Conservation (phyloP, 2,888 invertebrate genomes). For the Argyresthia albistria region DNA sequence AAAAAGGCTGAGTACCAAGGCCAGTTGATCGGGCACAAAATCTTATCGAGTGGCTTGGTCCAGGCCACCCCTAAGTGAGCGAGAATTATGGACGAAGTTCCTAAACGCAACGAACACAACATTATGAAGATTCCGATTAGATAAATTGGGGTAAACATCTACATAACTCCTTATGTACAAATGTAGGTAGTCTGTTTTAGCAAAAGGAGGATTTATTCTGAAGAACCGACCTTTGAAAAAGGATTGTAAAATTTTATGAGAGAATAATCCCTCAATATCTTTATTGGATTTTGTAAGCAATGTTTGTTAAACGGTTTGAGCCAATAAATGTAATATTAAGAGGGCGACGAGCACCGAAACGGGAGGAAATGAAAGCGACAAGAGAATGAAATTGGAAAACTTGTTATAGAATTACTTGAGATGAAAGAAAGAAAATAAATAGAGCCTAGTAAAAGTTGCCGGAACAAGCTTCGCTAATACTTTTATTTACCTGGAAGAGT, state of each 20-base stretch:
- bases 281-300: slow-evolving; percentile 59
- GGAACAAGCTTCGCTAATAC: slow-evolving; percentile 17
- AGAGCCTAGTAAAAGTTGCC: slow-evolving; percentile 42
- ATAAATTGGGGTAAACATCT: slow-evolving; percentile 47
- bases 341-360: slow-evolving; percentile 41
- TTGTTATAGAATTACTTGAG: slow-evolving; percentile 64
- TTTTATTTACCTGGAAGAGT: slow-evolving; percentile 11
- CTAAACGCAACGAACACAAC: slow-evolving; percentile 44
- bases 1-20: slow-evolving; percentile 47
- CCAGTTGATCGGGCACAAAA: slow-evolving; percentile 46
- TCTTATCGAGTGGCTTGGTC: slow-evolving; percentile 55
- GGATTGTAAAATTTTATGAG: not conserved
- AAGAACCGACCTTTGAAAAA: no score
- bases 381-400: slow-evolving; percentile 71
- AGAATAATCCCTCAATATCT: slow-evolving; percentile 27
- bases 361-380: slow-evolving; percentile 66
- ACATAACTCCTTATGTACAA: slow-evolving; percentile 12
- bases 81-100: slow-evolving; percentile 65
- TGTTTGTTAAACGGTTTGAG: slow-evolving; percentile 67
- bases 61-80: slow-evolving; percentile 56
- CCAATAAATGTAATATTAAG: slow-evolving; percentile 69
- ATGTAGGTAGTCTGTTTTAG: not conserved
- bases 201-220: no score
- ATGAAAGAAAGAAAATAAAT: slow-evolving; percentile 58
- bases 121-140: slow-evolving; percentile 61